Evolutionary conservation across 2,797 vertebrate genomes (phyloP).

Genomic region (Poecilia velifera): DNA sequence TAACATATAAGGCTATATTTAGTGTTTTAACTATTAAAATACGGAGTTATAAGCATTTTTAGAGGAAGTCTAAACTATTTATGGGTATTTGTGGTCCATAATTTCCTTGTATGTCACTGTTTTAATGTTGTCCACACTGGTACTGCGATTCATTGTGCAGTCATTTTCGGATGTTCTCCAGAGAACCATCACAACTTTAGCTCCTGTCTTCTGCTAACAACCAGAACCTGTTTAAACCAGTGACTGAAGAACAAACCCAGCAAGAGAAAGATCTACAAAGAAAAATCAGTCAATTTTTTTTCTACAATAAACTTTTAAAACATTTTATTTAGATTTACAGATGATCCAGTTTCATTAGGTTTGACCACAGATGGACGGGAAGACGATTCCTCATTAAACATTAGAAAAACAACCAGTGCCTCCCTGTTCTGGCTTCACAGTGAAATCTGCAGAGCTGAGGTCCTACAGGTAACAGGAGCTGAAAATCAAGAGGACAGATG

Average conservation of each 20-base stretch:
- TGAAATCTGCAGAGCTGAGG: conserved; percentile 52
- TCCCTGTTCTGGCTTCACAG: conserved; percentile 50
- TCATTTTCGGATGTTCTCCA: too few species aligned
- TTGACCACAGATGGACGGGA: conserved; percentile 57
- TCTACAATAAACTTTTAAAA: conserved; percentile 48
- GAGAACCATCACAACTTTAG: neutral
- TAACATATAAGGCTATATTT: neutral
- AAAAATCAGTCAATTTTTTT: neutral
- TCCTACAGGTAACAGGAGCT: conserved; percentile 32
- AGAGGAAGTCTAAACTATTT: neutral
- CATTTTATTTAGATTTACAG: conserved; percentile 75
- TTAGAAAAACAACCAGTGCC: conserved; percentile 35
- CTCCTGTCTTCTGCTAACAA: neutral
- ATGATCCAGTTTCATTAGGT: conserved; percentile 77
- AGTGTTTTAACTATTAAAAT: neutral
- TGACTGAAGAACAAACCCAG: neutral
- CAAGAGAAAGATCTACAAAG: neutral
- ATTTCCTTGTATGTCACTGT: neutral
- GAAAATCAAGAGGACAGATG: neutral
- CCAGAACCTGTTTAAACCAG: neutral
- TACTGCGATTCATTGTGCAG: neutral
- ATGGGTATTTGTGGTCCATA: too few species aligned
- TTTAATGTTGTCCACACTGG: neutral
- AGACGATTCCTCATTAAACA: conserved; percentile 63
- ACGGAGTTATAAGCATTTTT: neutral